phyloP scores from a whole-genome alignment of 2,113 vertebrate genomes.

The Corydoras sp. region DNA sequence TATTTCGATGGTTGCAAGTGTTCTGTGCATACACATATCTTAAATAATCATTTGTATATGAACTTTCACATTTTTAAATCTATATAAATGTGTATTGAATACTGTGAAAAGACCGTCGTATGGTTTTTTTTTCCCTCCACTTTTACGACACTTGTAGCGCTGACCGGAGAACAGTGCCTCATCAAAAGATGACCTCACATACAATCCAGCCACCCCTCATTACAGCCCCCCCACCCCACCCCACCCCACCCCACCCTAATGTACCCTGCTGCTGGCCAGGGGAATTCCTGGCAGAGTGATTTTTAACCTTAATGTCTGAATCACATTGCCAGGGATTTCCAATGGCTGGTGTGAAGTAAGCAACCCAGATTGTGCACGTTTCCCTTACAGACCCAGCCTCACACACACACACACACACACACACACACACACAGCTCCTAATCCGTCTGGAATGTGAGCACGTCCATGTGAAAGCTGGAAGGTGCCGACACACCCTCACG shows the following conservation, averaged over 20 bases:
- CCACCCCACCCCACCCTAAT: not conserved
- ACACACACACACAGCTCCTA: constrained; percentile 5
- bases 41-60: too few relatives aligned
- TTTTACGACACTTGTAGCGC: not conserved
- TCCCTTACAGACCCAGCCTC: constrained; percentile 9
- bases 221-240: not conserved
- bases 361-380: constrained; percentile 24
- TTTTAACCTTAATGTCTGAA: constrained; percentile 78
- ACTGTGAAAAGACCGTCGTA: too few relatives aligned
- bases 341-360: constrained; percentile 74
- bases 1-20: too few relatives aligned
- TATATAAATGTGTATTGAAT: too few relatives aligned
- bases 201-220: not conserved
- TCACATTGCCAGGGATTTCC: constrained; percentile 99
- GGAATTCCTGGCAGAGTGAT: constrained; percentile 96
- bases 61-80: too few relatives aligned
- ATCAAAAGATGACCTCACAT: constrained; percentile 14
- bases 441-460: constrained; percentile 27
- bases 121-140: not conserved
- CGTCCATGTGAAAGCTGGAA: constrained; percentile 18
- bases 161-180: not conserved
- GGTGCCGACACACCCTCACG: constrained; percentile 10
- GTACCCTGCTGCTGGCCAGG: constrained; percentile 68
- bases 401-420: not conserved
- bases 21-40: too few relatives aligned